Percentiles rank a stretch among this genome's conserved stretches.
These are phyloP conservation scores for Turritopsis rubra DNA, from an alignment of 30 jellyfish, hydroid and myxozoan genomes.

Conservation along the genomic window DNA sequence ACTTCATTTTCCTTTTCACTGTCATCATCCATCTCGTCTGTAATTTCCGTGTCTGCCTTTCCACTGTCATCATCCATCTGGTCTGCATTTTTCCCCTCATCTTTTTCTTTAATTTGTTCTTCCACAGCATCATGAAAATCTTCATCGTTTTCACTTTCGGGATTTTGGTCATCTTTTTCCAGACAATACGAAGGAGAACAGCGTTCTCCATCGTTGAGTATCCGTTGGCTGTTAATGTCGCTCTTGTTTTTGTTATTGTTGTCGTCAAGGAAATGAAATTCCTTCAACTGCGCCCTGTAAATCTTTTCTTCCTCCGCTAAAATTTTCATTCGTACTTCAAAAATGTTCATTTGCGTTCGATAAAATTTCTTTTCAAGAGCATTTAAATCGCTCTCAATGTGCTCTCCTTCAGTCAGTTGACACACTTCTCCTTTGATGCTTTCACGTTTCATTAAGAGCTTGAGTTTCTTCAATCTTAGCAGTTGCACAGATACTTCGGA, in stretches of 20 bases:
- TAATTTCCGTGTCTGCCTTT: no score
- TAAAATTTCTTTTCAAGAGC: conserved; percentile 46
- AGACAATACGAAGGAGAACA: background rate
- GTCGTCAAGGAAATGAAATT: conserved; percentile 25
- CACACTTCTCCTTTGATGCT: conserved; percentile 31
- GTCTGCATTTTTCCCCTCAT: background rate
- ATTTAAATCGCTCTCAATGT: conserved; percentile 34
- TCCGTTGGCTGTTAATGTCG: conserved; percentile 26
- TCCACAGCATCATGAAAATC: conserved; percentile 5
- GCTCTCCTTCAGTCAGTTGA: conserved; percentile 40
- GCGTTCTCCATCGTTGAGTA: background rate
- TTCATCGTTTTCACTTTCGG: conserved; percentile 26
- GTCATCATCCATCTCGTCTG: background rate
- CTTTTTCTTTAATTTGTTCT: conserved; percentile 1
- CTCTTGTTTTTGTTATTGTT: conserved; percentile 16
- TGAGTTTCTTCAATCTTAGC: conserved; percentile 31
- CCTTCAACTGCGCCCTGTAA: conserved; percentile 33
- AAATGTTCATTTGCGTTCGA: conserved; percentile 47
- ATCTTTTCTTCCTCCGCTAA: conserved; percentile 48
- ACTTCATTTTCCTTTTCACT: conserved; percentile 6
- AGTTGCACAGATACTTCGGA: conserved; percentile 36
- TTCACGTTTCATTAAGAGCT: conserved; percentile 29
- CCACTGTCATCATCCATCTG: conserved; percentile 6
- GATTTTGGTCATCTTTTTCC: conserved; percentile 22
- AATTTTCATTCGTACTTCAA: conserved; percentile 40